Evolutionary conservation across 37 sponge, comb jelly and placozoan species (phyloP).

Genomic region (Halichondria panicea): DNA sequence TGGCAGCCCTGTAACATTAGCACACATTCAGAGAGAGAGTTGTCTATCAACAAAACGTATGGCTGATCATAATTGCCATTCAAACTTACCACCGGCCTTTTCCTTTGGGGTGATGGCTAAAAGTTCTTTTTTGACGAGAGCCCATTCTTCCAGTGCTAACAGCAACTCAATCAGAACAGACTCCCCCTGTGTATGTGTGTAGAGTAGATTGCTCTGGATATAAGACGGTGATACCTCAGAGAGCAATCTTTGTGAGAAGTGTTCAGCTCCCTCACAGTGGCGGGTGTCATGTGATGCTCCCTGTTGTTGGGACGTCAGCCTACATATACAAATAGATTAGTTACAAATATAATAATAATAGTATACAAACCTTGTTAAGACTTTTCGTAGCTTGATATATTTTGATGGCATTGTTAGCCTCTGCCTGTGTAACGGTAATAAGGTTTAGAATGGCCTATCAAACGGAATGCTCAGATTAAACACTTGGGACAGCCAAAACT

Average conservation of each 20-base stretch:
- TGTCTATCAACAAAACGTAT: neutral
- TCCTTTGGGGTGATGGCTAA: slow-evolving; percentile 4
- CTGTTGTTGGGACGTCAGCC: too few relatives aligned
- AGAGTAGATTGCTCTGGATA: neutral
- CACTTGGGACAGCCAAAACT: too few relatives aligned
- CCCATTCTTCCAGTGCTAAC: slow-evolving; percentile 17
- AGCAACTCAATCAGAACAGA: slow-evolving; percentile 11
- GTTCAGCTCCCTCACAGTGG: slow-evolving; percentile 8
- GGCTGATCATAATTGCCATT: neutral
- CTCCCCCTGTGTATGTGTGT: too few relatives aligned
- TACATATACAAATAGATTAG: too few relatives aligned
- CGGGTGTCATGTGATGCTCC: too few relatives aligned
- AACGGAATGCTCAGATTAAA: too few relatives aligned
- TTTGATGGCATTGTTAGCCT: slow-evolving; percentile 37
- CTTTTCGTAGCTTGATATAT: slow-evolving; percentile 22
- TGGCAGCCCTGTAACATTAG: neutral
- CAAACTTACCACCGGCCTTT: neutral
- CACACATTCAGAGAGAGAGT: neutral
- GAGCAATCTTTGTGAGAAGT: slow-evolving; percentile 9
- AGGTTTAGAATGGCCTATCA: too few relatives aligned
- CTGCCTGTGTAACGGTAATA: too few relatives aligned
- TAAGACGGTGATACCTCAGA: neutral
- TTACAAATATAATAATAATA: too few relatives aligned
- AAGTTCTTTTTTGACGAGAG: neutral
- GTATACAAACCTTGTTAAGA: neutral